Evolutionary conservation across 2,888 invertebrate genomes (phyloP), one percentile per base, ranked within the genome.

Genomic region (Cataglyphis albicans): DNA sequence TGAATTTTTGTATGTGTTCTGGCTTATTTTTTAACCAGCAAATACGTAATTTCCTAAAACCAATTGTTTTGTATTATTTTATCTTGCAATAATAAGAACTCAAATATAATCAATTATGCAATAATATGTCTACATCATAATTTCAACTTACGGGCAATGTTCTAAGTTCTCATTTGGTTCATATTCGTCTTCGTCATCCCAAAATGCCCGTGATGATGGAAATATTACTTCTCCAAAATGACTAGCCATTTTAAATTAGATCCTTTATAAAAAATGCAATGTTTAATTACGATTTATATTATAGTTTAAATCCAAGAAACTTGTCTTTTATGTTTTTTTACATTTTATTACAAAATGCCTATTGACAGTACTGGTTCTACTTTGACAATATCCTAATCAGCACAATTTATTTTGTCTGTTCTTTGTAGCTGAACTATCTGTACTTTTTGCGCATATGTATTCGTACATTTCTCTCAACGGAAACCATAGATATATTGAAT

Each of bases 151-250:
- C 92, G 75, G 9, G 86, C 84, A 84, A 82, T 83, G 86, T 74
- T 83, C 25, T 18, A 32, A 67, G 78, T 44, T 82, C 21, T 87
- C 87, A 21, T 57, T 38, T 15, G 67, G 64, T 83, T 89, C 92
- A 38, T 92, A 92, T 55, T 92, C 93, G 9, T 94, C 93, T 25
- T 93, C 93, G 12, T 92, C 93, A 25, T 88, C 90, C 94, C 94
- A 94, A 90, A 94, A 94, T 41, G 94, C 94, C 81, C 94, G 90
- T 2, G 94, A 94, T 52, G 89, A 89, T 38, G 94, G 94, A 78
- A 92, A 91, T 44, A 93, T 89, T 64, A 93, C 91, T 90, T 93
- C 94, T 61, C 94, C 94, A 80, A 94, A 94, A 81, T 88, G 90
- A 74, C 91, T 91, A 70, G 86, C 92, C 93, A 93, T 93, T 84